Evolutionary conservation across 2,888 invertebrate genomes (phyloP).

Genomic region (Amiota mariae): DNA sequence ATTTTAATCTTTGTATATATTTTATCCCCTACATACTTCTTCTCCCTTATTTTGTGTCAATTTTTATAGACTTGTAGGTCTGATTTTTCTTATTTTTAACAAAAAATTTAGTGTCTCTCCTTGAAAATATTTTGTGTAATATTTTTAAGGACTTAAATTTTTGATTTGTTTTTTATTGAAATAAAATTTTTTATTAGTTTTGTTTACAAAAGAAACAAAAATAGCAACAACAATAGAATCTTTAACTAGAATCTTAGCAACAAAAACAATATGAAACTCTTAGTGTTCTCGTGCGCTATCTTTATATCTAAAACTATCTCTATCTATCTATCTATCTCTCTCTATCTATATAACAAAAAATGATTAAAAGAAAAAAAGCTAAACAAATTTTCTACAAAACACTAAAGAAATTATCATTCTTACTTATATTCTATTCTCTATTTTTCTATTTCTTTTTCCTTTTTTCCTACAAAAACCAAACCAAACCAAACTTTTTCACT

Average conservation of each 20-base stretch:
- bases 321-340: not conserved
- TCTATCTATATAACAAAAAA: too few species aligned
- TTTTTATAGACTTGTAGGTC: not conserved
- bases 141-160: conserved; percentile 23
- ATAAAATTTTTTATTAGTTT: conserved; percentile 23
- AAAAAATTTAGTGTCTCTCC: conserved; percentile 39
- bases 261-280: too few species aligned
- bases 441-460: conserved; percentile 40
- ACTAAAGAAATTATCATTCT: conserved; percentile 7
- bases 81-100: not conserved
- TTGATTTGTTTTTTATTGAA: conserved; percentile 19
- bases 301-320: not conserved
- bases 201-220: conserved; percentile 24
- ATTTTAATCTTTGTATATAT: conserved; percentile 14
- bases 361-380: not conserved
- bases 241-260: conserved; percentile 33
- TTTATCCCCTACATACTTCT: conserved; percentile 15
- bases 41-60: not conserved
- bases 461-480: conserved; percentile 21
- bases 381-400: not conserved
- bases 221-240: conserved; percentile 31
- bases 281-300: too few species aligned
- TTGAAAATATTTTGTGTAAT: not conserved
- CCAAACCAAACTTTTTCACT: conserved; percentile 36
- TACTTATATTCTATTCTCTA: conserved; percentile 26